Base-by-base conservation (phyloP, 2,797 vertebrate species). In the Furcifer pardalis region DNA sequence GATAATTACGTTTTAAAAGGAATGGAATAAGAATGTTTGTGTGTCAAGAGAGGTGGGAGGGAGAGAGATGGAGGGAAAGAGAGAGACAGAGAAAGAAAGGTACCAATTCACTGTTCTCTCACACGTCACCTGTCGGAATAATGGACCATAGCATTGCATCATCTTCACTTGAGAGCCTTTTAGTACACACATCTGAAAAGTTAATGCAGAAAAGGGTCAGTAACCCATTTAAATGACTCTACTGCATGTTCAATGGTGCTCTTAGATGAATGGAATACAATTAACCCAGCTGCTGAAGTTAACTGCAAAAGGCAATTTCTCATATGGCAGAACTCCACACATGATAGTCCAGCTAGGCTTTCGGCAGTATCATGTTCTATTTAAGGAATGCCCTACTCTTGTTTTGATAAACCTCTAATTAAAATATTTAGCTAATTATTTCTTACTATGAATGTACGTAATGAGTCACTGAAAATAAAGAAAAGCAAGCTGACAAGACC, bases 341-440 rank as follows among this genome's bases (percentile, higher is more conserved):
- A 0, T 0, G 40, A 4, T 0, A 82, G 4, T 3, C 46, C 9
- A 75, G 5, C 4, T 76, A 7, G 77, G 59, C 81, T 83, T 83
- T 4, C 0, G 30, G 0, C 84, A 60, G 66, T 77, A 82, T 80
- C 81, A 90, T 3, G 83, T 90, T 44, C 3, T 46, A 83, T 92
- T 88, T 87, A 81, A 21, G 40, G 40, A 89, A 80, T 83, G 21
- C 2, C 35, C 44, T 23, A 84, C 49, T 25, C 3, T 68, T 89
- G 90, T 44, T 75, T 66, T 56, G n/a, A 72, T 37, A 87, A 91
- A 85, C 15, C 37, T 83, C 79, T 46, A 91, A 89, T 87, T 90
- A 87, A 90, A 91, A 86, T 71, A 89, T n/a, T 73, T 87, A 85
- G 77, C 10, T 76, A 78, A 90, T 91, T 90, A 85, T 93, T 90